Base-by-base conservation (phyloP, 2,797 vertebrate species). In the Linurgus olivaceus region DNA sequence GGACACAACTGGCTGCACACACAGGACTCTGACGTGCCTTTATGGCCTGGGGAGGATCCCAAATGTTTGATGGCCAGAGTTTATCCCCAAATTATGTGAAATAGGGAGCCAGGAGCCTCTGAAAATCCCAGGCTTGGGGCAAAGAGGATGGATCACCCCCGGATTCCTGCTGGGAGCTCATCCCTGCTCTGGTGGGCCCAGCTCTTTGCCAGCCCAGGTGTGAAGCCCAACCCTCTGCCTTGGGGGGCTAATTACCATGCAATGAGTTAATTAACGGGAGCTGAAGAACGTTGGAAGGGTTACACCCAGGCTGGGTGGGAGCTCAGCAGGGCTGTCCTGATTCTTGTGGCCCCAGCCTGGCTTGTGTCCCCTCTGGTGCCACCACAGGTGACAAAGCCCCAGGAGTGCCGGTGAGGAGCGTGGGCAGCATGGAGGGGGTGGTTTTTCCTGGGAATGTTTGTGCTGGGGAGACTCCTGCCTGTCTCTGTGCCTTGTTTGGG, bases 141-240 rank as follows among this genome's bases (percentile, higher is more conserved):
- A 42, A 23, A 57, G 0, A 1, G 25, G 23, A 6, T 0, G 2
- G 13, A 16, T 59, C 20, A 5, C 0, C 12, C 31, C 40, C 0
- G 0, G 37, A 17, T 72, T 44, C 24, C 38, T 13, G 18, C 74
- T 68, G 76, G 52, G 72, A 68, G 10, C 54, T 10, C 6, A 3
- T 21, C 40, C 40, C 61, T 25, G n/a, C 76, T 48, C 47, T 0
- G n/a, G 8, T 70, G 87, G 44, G 51, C 31, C 23, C 55, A 31
- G 23, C 35, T 28, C 50, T 35, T 23, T 35, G 51, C 73, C 92
- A 91, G 54, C 85, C 31, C 72, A 47, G 63, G 38, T 72, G 93
- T 9, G 17, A 14, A 47, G 66, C 51, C 37, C 74, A 51, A 28
- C 72, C 55, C 48, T 11, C 6, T 37, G 25, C 71, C 28, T 35